These are phyloP conservation scores for Hylyphantes graminicola DNA, from an alignment of 1,140 invertebrate species.

Conservation along the genomic window DNA sequence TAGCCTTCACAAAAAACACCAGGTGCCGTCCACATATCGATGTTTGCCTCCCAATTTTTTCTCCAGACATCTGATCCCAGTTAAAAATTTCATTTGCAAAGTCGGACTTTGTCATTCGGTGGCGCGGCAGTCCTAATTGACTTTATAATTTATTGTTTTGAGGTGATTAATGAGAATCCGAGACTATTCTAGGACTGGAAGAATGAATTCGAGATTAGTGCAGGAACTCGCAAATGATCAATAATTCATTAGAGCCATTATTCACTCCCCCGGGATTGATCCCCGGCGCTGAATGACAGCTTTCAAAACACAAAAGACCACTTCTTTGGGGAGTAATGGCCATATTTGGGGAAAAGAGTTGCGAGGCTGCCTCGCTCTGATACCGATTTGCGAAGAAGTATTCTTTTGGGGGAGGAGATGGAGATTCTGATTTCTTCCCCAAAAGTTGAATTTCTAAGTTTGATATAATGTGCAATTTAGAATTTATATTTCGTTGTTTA, in stretches of 20 bases:
- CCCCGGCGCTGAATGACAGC: constrained; percentile 44
- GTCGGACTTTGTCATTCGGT: constrained; percentile 55
- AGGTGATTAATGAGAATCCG: constrained; percentile 57
- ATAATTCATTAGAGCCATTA: constrained; percentile 61
- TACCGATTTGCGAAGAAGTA: neutral
- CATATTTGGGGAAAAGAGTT: constrained; percentile 32
- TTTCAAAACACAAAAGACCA: constrained; percentile 45
- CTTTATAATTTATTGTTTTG: constrained; percentile 61
- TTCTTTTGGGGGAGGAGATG: too few species aligned
- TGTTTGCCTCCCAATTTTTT: constrained; percentile 10
- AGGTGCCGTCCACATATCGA: neutral
- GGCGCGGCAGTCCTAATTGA: constrained; percentile 39
- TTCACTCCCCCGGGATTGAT: constrained; percentile 57
- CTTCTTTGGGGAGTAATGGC: constrained; percentile 23
- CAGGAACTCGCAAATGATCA: constrained; percentile 52
- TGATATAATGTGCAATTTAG: too few species aligned
- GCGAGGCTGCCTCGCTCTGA: constrained; percentile 2
- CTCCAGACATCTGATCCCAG: neutral
- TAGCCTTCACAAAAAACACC: neutral
- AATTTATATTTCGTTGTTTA: too few species aligned
- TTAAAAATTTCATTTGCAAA: constrained; percentile 34
- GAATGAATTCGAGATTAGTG: constrained; percentile 60
- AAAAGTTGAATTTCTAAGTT: too few species aligned
- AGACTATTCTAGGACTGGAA: constrained; percentile 55
- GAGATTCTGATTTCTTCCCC: too few species aligned